A percentile compares a stretch with the other conserved stretches of the same genome.
Conservation (phyloP, 92 coral and sea anemone genomes). For the Zoanthus sansibaricus region DNA sequence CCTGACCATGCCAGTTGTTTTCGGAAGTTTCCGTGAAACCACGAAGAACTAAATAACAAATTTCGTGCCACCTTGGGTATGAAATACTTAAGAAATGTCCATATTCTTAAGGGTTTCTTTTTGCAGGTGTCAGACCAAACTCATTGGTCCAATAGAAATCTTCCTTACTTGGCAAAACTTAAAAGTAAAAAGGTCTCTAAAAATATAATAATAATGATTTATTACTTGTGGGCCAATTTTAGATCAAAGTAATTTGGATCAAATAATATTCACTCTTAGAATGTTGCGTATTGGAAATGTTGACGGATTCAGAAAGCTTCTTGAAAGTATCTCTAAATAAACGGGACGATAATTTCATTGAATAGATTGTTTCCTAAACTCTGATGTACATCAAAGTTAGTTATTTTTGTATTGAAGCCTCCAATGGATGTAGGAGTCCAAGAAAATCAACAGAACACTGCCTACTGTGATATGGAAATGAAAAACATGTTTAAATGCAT, state of each 20-base stretch:
- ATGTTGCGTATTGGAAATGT: neutral
- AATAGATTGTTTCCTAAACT: neutral
- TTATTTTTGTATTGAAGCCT: neutral
- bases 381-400: neutral
- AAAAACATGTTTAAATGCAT: constrained; percentile 26
- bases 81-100: neutral
- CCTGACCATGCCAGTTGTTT: neutral
- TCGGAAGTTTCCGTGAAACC: constrained; percentile 26
- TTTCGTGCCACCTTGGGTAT: neutral
- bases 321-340: neutral
- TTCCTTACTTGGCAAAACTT: neutral
- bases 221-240: neutral
- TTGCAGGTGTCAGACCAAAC: neutral
- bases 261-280: neutral
- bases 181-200: neutral
- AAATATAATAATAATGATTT: neutral
- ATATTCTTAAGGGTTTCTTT: neutral
- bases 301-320: neutral
- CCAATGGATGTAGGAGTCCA: neutral
- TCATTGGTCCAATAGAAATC: neutral
- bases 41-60: neutral
- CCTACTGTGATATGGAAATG: constrained; percentile 36
- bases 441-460: neutral
- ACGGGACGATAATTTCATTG: neutral
- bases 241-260: neutral